Percentiles rank a stretch among this genome's conserved stretches.
phyloP scores from a whole-genome alignment of 2,888 invertebrate genomes.

The Netelia melanura region DNA sequence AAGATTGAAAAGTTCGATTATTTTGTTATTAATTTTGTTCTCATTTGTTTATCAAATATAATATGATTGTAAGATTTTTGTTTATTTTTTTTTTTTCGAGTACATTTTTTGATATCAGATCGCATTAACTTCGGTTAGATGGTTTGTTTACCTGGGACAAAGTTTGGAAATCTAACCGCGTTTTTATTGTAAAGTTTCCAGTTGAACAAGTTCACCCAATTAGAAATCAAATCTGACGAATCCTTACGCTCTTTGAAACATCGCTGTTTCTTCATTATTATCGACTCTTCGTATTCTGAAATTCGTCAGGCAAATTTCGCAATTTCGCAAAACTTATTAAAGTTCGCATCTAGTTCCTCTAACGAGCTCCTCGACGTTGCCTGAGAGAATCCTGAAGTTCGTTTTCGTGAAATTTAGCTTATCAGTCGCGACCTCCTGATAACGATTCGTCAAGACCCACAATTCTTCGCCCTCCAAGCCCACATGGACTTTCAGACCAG shows the following conservation, averaged over 20 bases:
- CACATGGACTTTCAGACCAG: constrained; percentile 90
- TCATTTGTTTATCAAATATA: no score
- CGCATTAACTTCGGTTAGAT: no score
- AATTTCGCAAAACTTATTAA: background rate
- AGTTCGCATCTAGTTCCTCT: constrained; percentile 84
- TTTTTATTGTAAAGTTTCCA: no score
- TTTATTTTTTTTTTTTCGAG: no score
- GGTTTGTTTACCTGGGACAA: no score
- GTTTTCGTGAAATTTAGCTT: constrained; percentile 86
- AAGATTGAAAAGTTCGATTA: no score
- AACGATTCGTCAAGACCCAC: constrained; percentile 89
- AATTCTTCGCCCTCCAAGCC: constrained; percentile 87
- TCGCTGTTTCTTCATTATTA: background rate
- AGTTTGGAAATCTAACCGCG: no score
- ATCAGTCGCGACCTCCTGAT: constrained; percentile 89
- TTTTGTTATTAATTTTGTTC: no score
- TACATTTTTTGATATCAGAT: no score
- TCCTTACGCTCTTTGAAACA: background rate
- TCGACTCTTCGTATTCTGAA: background rate
- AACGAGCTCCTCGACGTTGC: constrained; percentile 86
- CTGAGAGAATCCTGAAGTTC: constrained; percentile 90
- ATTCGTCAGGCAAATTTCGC: background rate
- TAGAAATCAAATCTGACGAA: no score
- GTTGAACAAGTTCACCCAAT: no score
- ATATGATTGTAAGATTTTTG: no score